Percentiles rank a stretch among this genome's conserved stretches.
These are phyloP conservation scores for Bombyx mandarina DNA, from an alignment of 1,140 invertebrate genomes.

Conservation along the genomic window DNA sequence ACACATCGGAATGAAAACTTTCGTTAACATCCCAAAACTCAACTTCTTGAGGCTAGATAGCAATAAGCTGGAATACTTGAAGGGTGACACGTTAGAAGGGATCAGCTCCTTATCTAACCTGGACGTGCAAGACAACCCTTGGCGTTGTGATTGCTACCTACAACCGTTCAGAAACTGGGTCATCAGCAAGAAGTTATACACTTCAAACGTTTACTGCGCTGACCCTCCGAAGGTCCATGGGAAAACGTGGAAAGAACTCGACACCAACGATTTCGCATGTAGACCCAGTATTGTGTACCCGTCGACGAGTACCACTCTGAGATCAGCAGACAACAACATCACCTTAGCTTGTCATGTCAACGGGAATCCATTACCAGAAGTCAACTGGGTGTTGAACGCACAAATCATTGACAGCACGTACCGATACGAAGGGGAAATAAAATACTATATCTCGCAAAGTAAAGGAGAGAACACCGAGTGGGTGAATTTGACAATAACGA, in stretches of 20 bases:
- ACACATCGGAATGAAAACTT: constrained; percentile 78
- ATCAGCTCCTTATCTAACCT: constrained; percentile 79
- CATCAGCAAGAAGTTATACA: constrained; percentile 79
- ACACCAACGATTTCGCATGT: constrained; percentile 86
- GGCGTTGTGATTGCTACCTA: constrained; percentile 90
- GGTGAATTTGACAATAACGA: constrained; percentile 84
- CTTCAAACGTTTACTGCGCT: constrained; percentile 78
- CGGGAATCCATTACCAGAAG: constrained; percentile 82
- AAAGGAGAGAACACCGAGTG: constrained; percentile 71
- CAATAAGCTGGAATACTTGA: constrained; percentile 79
- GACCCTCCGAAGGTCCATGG: constrained; percentile 77
- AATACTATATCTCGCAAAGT: constrained; percentile 38
- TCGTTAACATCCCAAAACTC: constrained; percentile 78
- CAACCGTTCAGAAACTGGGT: constrained; percentile 84
- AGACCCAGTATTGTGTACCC: constrained; percentile 79
- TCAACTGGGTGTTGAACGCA: constrained; percentile 80
- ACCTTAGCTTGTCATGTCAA: constrained; percentile 83
- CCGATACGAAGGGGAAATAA: constrained; percentile 68
- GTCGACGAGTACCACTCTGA: constrained; percentile 64
- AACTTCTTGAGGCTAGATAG: constrained; percentile 77
- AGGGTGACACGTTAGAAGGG: constrained; percentile 72
- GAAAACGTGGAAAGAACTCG: constrained; percentile 80
- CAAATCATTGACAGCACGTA: constrained; percentile 73
- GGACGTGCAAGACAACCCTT: constrained; percentile 85
- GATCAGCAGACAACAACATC: constrained; percentile 77